phyloP scores from a whole-genome alignment of 1,140 invertebrate genomes.

The Tetraneura akinire region DNA sequence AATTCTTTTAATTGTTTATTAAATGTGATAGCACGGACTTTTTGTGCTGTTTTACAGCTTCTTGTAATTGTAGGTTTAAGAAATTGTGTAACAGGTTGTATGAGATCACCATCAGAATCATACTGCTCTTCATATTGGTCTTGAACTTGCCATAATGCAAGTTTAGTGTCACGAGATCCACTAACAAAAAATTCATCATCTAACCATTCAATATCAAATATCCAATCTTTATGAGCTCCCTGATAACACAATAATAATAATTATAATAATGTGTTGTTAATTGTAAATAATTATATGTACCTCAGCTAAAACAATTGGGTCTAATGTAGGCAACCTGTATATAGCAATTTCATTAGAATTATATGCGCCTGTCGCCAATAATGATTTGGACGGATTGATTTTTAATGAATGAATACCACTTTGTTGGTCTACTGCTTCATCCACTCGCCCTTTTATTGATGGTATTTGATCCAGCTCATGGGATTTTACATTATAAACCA shows the following conservation, averaged over 20 bases:
- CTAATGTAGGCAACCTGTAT: slow-evolving; percentile 88
- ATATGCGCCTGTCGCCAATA: slow-evolving; percentile 88
- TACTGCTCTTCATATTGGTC: slow-evolving; percentile 61
- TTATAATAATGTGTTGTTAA: background rate
- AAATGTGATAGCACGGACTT: slow-evolving; percentile 85
- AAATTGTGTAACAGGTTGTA: slow-evolving; percentile 55
- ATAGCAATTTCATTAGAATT: slow-evolving; percentile 93
- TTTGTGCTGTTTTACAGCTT: slow-evolving; percentile 73
- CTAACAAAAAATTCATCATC: slow-evolving; percentile 94
- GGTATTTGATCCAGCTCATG: slow-evolving; percentile 83
- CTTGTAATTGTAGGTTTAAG: slow-evolving; percentile 74
- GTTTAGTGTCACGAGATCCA: slow-evolving; percentile 85
- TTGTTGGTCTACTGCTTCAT: slow-evolving; percentile 67
- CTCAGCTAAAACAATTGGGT: slow-evolving; percentile 93
- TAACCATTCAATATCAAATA: slow-evolving; percentile 94
- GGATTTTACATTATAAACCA: slow-evolving; percentile 80
- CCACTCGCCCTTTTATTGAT: slow-evolving; percentile 69
- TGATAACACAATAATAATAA: slow-evolving; percentile 52
- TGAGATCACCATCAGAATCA: slow-evolving; percentile 45
- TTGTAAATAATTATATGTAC: slow-evolving; percentile 56
- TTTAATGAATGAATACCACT: slow-evolving; percentile 92
- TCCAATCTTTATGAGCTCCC: slow-evolving; percentile 84
- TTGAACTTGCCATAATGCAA: slow-evolving; percentile 76
- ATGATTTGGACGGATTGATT: slow-evolving; percentile 87
- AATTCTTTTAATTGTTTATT: slow-evolving; percentile 85